Base-by-base conservation (phyloP, 2,113 vertebrate genomes). In the Rhabdomys dilectus region DNA sequence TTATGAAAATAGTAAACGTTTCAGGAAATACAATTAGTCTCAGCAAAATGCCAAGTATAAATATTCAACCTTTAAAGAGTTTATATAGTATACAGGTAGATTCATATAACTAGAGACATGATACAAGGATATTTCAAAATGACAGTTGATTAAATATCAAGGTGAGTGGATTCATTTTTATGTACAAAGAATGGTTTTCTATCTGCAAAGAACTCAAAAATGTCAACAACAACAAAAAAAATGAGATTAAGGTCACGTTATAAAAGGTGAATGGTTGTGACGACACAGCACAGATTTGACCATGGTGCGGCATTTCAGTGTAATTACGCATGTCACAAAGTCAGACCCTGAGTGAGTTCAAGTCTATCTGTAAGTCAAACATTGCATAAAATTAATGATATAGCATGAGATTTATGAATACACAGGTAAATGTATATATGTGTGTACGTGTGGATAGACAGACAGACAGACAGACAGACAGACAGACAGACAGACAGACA, bases 1-100 rank as follows among this genome's bases (percentile, higher is more conserved):
- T 3, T 94, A 80, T 82, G 72, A 39, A 94, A 95, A 95, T 94
- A 96, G 36, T 88, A 92, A 94, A 72, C 56, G 60, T 60, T 29
- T 7, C 64, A 45, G 95, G 84, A 81, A 86, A 97, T 96, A 60
- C 21, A 78, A 0, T 84, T 72, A 95, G 94, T 90, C 34, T 45
- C 51, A 8, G 72, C 56, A 39, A 70, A 97, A 94, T 66, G 17
- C 73, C 77, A 95, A 96, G 68, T 31, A 62, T 56, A 78, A 91
- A 91, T 10, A 53, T 88, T 29, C 48, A 75, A 95, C 89, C 29
- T 56, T 53, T 62, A 88, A 95, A 2, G 70, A 95, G 48, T 91
- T 88, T 62, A 62, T 34, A 89, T 56, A 91, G 24, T 87, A 58
- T 39, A 62, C 0, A 62, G 39, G 84, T 45, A 75, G 0, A 10